Evolutionary conservation across 1,140 invertebrate genomes (phyloP).

Genomic region (Chelonus insularis): DNA sequence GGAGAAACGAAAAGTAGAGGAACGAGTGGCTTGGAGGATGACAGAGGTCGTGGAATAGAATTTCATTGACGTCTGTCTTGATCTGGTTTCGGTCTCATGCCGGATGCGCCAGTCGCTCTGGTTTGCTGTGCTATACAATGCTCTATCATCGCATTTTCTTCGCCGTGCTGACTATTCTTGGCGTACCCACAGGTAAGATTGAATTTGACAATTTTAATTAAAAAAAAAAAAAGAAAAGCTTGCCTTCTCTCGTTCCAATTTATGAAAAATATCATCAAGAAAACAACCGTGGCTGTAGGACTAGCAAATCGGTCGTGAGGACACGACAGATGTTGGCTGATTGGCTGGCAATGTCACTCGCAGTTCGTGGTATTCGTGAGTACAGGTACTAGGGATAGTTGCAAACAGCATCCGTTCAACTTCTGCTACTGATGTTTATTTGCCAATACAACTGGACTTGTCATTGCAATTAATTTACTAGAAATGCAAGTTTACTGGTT

Average conservation of each 20-base stretch:
- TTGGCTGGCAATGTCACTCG: slow-evolving; percentile 14
- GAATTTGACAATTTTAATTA: too few species aligned
- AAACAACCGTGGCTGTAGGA: not conserved
- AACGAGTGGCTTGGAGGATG: slow-evolving; percentile 38
- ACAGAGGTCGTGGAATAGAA: slow-evolving; percentile 38
- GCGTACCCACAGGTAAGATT: slow-evolving; percentile 5
- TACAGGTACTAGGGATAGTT: slow-evolving; percentile 8
- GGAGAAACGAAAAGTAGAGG: slow-evolving; percentile 39
- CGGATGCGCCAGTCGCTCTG: slow-evolving; percentile 27
- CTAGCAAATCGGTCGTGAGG: slow-evolving; percentile 12
- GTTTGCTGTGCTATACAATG: slow-evolving; percentile 39
- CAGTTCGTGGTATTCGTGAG: slow-evolving; percentile 24
- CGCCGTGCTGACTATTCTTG: slow-evolving; percentile 42
- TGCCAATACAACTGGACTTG: slow-evolving; percentile 45
- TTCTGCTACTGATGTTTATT: slow-evolving; percentile 53
- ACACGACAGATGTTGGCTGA: slow-evolving; percentile 14
- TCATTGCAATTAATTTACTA: slow-evolving; percentile 50
- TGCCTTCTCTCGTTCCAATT: too few species aligned
- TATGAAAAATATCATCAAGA: too few species aligned
- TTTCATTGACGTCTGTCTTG: slow-evolving; percentile 43
- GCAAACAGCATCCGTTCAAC: slow-evolving; percentile 36
- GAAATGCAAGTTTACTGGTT: slow-evolving; percentile 3
- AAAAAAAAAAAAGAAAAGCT: too few species aligned
- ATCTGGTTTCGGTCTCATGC: slow-evolving; percentile 29
- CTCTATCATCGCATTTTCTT: slow-evolving; percentile 44